Evolutionary conservation across 2,113 vertebrate species (phyloP), one percentile per base, ranked within the genome.

Genomic region (Macaca mulatta): DNA sequence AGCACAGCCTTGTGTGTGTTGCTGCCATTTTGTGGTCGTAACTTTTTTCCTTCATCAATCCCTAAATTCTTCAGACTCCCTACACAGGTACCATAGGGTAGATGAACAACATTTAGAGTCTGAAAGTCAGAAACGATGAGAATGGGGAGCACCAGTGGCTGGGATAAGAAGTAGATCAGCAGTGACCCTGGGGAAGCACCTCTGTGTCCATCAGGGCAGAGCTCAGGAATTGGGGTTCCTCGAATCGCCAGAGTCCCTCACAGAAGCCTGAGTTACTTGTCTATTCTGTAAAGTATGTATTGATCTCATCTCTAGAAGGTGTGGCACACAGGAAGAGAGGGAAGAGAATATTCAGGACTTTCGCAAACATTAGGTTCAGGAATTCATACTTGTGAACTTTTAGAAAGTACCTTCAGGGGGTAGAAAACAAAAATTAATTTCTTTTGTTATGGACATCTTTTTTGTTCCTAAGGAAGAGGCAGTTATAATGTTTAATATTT

Each of bases 391-490:
- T 69, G 85, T 6, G 59, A 93, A 93, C 35, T 59, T 85, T 77
- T 72, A 25, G 64, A 64, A 83, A 79, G 20, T 64, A 23, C 88
- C 55, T 83, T 48, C 50, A 43, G 70, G 78, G 52, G 50, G 30
- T 30, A 38, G 85, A 87, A 90, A 97, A 35, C 45, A 50, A 38
- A 85, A 90, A 95, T n/a, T 72, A 74, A 74, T 61, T 89, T 48
- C 27, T 75, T 91, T 78, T 96, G 27, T 83, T 92, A 8, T 17
- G 16, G 18, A 93, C 35, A 27, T 94, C 4, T 75, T 64, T 84
- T 48, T 61, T 81, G 23, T 55, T 67, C 16, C 93, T 30, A 78
- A 75, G 48, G 30, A 85, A 92, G 35, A 92, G 25, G 55, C 10
- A 43, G 7, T 86, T 61, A 67, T 4, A 48, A 27, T 94, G 70